Base-by-base conservation (phyloP, 2,113 vertebrate genomes). In the Tor tambroides region DNA sequence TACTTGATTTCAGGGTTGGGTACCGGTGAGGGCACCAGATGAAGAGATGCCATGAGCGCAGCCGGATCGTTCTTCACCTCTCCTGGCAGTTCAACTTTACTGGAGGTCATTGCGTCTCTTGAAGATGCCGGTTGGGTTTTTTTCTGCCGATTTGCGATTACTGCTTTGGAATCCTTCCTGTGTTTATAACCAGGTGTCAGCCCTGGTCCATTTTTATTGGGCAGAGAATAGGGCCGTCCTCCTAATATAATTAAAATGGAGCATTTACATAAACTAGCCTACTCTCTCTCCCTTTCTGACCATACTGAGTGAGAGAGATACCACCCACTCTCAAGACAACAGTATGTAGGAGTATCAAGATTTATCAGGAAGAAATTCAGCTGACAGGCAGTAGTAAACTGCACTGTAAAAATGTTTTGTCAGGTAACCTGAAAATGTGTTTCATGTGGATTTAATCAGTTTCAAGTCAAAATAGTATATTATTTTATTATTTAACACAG, bases 141-240 rank as follows among this genome's bases (percentile, higher is more conserved):
- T 91, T 93, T 91, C 90, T 88, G 78, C 75, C 88, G 93, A 87
- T 91, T 92, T 89, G 94, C 93, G 95, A 94, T 92, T 93, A 90
- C 94, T 95, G 94, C 93, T 95, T 92, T 94, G 96, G 94, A 94
- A 92, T 93, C 89, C 93, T 93, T 92, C 93, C 94, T 91, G 95
- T 94, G 96, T 97, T 96, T 98, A 97, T 98, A 98, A 95, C 97
- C 97, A 99, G 97, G 97, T 99, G 97, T 97, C 96, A 95, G 94
- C 94, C 94, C 92, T 92, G 94, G 94, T 89, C 95, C 91, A 87
- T 94, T 97, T 96, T 98, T 94, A 99, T 99, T 98, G 97, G 97
- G 95, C 94, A 95, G 93, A 95, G 94, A 94, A 94, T 95, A 94
- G 96, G 97, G 93, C 96, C 93, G 90, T 95, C 96, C 96, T 96